Conservation (phyloP, 2,113 vertebrate genomes). For the Anoura caudifer region DNA sequence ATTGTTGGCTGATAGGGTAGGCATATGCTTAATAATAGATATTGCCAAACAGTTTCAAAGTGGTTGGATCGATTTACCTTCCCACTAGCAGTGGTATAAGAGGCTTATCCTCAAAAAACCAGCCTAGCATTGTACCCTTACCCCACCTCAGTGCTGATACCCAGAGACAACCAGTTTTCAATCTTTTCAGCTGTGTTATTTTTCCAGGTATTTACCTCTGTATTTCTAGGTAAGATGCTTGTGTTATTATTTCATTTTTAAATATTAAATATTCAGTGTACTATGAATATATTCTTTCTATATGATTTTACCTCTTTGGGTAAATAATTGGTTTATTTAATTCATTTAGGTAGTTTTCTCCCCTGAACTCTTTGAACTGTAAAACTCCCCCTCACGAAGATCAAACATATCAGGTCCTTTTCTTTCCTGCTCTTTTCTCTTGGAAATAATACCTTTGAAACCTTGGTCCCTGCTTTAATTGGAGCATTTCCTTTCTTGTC, state of each 20-base stretch:
- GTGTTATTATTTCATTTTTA: neutral
- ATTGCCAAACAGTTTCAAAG: neutral
- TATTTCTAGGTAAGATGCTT: neutral
- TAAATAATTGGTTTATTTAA: slow-evolving; percentile 11
- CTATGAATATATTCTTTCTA: neutral
- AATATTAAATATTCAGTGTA: neutral
- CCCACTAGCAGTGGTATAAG: neutral
- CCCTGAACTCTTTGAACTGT: neutral
- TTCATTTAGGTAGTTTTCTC: neutral
- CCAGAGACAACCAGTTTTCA: neutral
- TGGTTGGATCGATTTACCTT: neutral
- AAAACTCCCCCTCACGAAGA: neutral
- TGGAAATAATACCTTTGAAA: neutral
- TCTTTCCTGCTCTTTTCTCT: neutral
- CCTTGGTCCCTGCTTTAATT: neutral
- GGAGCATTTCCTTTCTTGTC: neutral
- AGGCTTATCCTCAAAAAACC: neutral
- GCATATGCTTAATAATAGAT: neutral
- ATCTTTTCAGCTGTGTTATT: neutral
- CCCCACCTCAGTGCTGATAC: neutral
- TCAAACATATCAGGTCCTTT: neutral
- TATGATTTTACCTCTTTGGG: neutral
- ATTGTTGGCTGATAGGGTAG: neutral
- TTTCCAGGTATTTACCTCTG: neutral
- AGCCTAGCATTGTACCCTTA: neutral